phyloP scores from a whole-genome alignment of 1,140 invertebrate species.

The Holcopasites calliopsidis region DNA sequence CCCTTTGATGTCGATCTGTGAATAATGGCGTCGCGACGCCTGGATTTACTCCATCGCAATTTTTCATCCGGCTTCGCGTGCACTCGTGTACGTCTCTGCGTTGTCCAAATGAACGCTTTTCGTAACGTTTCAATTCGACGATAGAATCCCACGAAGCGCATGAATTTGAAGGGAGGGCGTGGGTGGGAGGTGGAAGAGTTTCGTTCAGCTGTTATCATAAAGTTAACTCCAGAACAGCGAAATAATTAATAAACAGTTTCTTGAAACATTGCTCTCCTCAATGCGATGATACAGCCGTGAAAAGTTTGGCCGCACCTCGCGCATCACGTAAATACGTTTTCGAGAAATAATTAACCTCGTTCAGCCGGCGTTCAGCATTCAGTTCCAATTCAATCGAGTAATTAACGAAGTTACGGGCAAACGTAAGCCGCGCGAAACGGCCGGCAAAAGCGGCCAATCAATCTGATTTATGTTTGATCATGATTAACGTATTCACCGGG shows the following conservation, averaged over 20 bases:
- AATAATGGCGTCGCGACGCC: conserved; percentile 22
- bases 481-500: conserved; percentile 34
- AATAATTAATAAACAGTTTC: background rate
- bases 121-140: too few species aligned
- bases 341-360: conserved; percentile 9
- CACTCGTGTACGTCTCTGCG: background rate
- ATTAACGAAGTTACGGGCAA: conserved; percentile 35
- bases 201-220: background rate
- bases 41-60: conserved; percentile 18
- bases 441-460: conserved; percentile 23
- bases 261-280: background rate
- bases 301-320: background rate
- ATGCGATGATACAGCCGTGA: background rate
- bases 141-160: background rate
- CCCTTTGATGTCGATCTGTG: conserved; percentile 39
- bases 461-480: conserved; percentile 24
- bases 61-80: conserved; percentile 13
- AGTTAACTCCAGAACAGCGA: background rate
- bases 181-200: background rate
- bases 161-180: too few species aligned
- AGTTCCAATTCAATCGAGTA: conserved; percentile 22
- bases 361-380: background rate
- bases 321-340: background rate
- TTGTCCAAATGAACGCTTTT: conserved; percentile 1
- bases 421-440: conserved; percentile 7